phyloP scores from a whole-genome alignment of 2,113 vertebrate species.

The Propithecus coquereli region DNA sequence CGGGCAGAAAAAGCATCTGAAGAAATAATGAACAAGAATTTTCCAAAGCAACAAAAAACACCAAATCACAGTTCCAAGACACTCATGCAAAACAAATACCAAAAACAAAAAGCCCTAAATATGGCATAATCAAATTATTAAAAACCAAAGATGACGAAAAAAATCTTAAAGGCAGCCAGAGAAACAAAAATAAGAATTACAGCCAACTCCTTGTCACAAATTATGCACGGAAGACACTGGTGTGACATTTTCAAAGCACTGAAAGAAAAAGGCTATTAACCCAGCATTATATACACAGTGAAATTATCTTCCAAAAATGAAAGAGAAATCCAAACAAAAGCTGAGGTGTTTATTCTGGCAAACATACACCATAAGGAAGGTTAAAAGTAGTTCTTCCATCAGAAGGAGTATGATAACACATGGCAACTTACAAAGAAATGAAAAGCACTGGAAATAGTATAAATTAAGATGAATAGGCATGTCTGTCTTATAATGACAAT shows the following conservation, averaged over 20 bases:
- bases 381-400: background rate
- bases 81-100: background rate
- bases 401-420: background rate
- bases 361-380: background rate
- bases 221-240: background rate
- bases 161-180: background rate
- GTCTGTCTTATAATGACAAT: background rate
- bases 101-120: background rate
- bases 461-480: background rate
- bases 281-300: background rate
- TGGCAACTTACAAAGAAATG: background rate
- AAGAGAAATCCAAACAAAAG: background rate
- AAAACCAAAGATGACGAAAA: background rate
- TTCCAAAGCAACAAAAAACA: background rate
- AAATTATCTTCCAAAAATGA: slow-evolving; percentile 34
- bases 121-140: background rate
- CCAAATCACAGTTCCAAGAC: background rate
- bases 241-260: background rate
- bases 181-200: too few relatives aligned
- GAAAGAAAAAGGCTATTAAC: background rate
- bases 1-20: background rate
- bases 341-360: slow-evolving; percentile 1
- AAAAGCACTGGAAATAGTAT: slow-evolving; percentile 19
- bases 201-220: background rate
- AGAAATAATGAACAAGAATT: background rate